Evolutionary conservation across 2,113 vertebrate species (phyloP).

Genomic region (Cyprinodon tularosa): DNA sequence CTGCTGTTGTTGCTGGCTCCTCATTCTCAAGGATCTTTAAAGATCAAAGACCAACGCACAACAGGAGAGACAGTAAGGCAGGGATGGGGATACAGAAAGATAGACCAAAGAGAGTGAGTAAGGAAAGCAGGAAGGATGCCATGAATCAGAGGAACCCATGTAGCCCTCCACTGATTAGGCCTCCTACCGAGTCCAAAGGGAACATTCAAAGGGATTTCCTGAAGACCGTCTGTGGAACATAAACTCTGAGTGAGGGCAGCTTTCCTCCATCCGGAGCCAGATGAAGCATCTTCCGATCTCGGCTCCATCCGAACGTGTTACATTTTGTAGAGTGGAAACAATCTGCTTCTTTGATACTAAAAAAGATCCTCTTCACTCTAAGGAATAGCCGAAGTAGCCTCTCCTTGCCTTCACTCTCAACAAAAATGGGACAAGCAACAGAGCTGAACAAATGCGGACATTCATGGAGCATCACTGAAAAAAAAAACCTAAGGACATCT

Average conservation of each 20-base stretch:
- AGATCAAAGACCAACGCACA: constrained; percentile 81
- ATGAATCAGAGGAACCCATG: constrained; percentile 73
- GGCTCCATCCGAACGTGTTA: constrained; percentile 62
- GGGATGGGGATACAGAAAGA: constrained; percentile 63
- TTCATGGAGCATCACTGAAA: constrained; percentile 60
- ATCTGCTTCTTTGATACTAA: constrained; percentile 71
- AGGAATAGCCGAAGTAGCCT: constrained; percentile 66
- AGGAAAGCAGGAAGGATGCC: constrained; percentile 69
- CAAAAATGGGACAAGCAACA: constrained; percentile 71
- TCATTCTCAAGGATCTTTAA: constrained; percentile 83
- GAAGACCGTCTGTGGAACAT: constrained; percentile 71
- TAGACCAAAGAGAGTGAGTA: constrained; percentile 61
- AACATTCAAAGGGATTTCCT: constrained; percentile 74
- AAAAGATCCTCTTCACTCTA: constrained; percentile 55
- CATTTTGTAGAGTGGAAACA: constrained; percentile 65
- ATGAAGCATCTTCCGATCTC: constrained; percentile 70
- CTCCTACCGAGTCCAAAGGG: constrained; percentile 71
- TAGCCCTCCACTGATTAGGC: constrained; percentile 77
- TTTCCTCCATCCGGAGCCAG: constrained; percentile 58
- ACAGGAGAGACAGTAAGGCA: constrained; percentile 69
- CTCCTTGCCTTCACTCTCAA: constrained; percentile 57
- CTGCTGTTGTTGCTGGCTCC: constrained; percentile 77
- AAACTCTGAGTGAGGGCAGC: constrained; percentile 52
- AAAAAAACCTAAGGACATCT: constrained; percentile 55
- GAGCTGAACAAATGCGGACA: constrained; percentile 69